A percentile compares a stretch with the other conserved stretches of the same genome.
Conservation (phyloP, 2,888 invertebrate species). For the Diploptera punctata region DNA sequence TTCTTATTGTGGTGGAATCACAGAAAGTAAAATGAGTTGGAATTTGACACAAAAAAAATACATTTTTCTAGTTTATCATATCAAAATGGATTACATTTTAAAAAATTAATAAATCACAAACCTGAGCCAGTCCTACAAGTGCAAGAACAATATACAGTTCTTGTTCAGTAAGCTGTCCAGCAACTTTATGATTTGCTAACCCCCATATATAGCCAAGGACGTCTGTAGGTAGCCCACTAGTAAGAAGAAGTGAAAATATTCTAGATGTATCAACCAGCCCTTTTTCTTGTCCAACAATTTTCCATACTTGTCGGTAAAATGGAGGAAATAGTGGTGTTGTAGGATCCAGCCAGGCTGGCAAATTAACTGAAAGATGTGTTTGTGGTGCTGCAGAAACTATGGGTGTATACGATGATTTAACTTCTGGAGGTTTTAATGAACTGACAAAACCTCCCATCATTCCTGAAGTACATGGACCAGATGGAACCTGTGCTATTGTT, state of each 20-base stretch:
- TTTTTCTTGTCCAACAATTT: conserved; percentile 52
- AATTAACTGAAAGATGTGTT: background rate
- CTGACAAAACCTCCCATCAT: background rate
- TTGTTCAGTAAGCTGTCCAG: conserved; percentile 57
- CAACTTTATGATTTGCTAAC: conserved; percentile 56
- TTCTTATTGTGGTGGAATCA: too few species aligned
- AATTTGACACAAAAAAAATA: too few species aligned
- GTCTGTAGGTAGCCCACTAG: conserved; percentile 58
- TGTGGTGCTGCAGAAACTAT: background rate
- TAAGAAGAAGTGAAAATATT: conserved; percentile 56
- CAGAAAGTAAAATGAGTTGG: too few species aligned
- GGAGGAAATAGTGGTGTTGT: conserved; percentile 54
- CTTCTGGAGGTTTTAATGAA: background rate
- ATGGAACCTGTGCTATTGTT: background rate
- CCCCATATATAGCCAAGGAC: conserved; percentile 59
- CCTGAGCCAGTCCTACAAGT: conserved; percentile 58
- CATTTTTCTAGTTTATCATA: too few species aligned
- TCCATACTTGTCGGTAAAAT: conserved; percentile 57
- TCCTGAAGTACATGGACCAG: background rate
- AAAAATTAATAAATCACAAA: too few species aligned
- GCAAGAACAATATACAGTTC: conserved; percentile 57
- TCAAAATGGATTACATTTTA: too few species aligned
- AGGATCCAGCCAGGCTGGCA: conserved; percentile 56
- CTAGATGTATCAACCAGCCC: conserved; percentile 54
- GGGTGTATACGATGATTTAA: background rate